Conservation (phyloP, 2,113 vertebrate species). For the Theristicus caerulescens region DNA sequence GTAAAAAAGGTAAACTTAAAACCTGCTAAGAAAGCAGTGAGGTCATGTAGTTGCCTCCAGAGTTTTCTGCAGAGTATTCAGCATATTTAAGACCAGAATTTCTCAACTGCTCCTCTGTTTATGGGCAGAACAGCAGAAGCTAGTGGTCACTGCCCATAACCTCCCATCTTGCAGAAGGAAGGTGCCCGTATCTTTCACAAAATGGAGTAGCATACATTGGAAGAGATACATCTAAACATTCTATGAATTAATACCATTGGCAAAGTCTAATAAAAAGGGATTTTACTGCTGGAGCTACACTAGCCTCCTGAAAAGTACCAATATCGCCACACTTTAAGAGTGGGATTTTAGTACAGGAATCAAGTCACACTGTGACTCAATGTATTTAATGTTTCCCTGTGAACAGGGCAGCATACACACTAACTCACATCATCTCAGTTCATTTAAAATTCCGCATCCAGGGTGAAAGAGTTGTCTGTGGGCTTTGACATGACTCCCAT, state of each 20-base stretch:
- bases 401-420: not conserved
- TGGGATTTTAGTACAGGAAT: not conserved
- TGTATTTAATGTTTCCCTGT: not conserved
- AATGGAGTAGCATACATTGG: not conserved
- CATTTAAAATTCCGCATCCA: constrained; percentile 92
- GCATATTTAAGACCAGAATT: not conserved
- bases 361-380: not conserved
- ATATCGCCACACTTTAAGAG: not conserved
- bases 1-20: constrained; percentile 64
- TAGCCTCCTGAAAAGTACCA: not conserved
- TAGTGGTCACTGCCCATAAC: not conserved
- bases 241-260: not conserved
- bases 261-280: not conserved
- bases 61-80: not conserved
- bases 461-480: constrained; percentile 88
- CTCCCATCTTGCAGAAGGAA: not conserved
- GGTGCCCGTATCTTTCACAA: not conserved
- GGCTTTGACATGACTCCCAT: constrained; percentile 95
- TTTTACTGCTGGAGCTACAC: constrained; percentile 41
- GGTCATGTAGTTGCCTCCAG: not conserved
- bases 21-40: constrained; percentile 54
- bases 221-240: not conserved
- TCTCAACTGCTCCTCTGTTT: not conserved
- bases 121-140: not conserved
- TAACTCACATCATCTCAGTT: not conserved